Evolutionary conservation across 2,113 vertebrate species (phyloP).

Genomic region (Thryonomys swinderianus): DNA sequence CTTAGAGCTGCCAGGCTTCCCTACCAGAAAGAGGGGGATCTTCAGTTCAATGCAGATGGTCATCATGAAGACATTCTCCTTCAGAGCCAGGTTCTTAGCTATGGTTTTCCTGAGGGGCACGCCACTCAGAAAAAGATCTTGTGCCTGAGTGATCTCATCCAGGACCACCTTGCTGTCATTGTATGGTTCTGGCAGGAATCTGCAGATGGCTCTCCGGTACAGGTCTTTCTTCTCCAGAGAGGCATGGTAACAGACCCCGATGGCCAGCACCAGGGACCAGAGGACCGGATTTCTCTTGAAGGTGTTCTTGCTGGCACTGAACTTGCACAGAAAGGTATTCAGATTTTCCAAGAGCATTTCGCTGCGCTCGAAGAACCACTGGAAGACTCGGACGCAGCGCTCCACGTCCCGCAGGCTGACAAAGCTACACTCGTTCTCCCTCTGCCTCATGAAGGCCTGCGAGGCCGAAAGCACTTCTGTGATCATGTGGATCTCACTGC

Average conservation of each 20-base stretch:
- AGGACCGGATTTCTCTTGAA: constrained; percentile 81
- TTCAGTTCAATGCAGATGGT: constrained; percentile 96
- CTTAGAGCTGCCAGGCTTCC: constrained; percentile 98
- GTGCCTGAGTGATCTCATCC: constrained; percentile 90
- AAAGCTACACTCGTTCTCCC: constrained; percentile 92
- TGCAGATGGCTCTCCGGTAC: constrained; percentile 88
- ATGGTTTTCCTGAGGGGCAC: constrained; percentile 92
- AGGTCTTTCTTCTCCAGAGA: constrained; percentile 91
- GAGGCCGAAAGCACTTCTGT: constrained; percentile 91
- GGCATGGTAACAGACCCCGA: constrained; percentile 95
- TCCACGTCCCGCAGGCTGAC: constrained; percentile 98
- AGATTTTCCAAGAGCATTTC: constrained; percentile 86
- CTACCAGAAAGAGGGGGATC: constrained; percentile 97
- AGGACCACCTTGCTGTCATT: constrained; percentile 83
- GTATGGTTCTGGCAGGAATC: constrained; percentile 84
- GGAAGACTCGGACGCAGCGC: constrained; percentile 93
- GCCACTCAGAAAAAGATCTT: constrained; percentile 93
- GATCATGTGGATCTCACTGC: constrained; percentile 14
- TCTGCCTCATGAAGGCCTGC: constrained; percentile 93
- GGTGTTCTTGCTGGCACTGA: neutral
- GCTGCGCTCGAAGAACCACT: constrained; percentile 91
- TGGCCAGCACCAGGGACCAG: constrained; percentile 94
- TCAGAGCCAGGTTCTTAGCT: constrained; percentile 94
- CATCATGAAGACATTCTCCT: constrained; percentile 99
- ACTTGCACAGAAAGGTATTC: constrained; percentile 60